Percentiles rank a stretch among this genome's conserved stretches.
Conservation (phyloP, 2,797 vertebrate species). For the Neosilurus mollespiculum region DNA sequence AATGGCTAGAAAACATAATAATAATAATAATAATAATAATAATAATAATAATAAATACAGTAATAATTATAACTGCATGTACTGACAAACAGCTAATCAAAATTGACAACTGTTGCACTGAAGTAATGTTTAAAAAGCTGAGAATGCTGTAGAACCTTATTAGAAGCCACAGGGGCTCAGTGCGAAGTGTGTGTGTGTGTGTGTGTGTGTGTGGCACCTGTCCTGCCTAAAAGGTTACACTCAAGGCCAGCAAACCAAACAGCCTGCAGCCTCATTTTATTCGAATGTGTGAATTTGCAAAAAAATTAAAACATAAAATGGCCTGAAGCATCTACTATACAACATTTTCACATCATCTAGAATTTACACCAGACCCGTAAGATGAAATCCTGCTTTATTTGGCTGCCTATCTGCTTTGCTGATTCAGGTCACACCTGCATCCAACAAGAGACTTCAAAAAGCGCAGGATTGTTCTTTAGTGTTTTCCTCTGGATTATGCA, state of each 20-base stretch:
- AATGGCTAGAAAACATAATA: background rate
- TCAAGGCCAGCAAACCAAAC: background rate
- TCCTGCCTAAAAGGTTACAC: background rate
- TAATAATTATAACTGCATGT: background rate
- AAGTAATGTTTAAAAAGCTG: background rate
- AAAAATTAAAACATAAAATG: background rate
- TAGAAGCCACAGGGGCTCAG: background rate
- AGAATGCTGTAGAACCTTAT: background rate
- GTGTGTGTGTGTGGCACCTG: background rate
- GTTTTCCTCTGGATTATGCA: background rate
- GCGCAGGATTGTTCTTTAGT: background rate
- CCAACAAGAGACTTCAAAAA: background rate
- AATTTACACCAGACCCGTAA: background rate
- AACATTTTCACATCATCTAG: background rate
- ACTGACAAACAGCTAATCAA: background rate
- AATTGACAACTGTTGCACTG: background rate
- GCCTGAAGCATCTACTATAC: background rate
- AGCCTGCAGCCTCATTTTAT: background rate
- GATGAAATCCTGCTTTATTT: background rate
- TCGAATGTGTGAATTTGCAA: background rate
- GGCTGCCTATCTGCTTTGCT: background rate
- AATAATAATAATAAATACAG: too few species aligned
- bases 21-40: background rate
- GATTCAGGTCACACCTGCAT: background rate
- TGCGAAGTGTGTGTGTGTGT: background rate